A percentile compares a stretch with the other conserved stretches of the same genome.
Evolutionary conservation across 2,113 vertebrate species (phyloP).

Genomic region (Xenus cinereus): DNA sequence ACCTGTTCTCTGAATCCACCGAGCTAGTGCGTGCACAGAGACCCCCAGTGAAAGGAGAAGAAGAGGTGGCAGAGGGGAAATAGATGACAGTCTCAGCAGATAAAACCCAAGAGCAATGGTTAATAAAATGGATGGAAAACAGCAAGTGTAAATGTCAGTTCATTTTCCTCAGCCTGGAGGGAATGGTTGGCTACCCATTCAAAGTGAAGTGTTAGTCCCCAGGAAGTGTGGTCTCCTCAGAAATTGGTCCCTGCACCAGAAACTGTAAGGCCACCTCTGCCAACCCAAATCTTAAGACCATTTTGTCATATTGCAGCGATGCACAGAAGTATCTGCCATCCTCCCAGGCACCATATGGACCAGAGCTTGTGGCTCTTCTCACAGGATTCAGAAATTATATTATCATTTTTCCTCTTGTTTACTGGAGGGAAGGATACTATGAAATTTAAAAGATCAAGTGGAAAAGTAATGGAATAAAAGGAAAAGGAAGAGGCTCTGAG

Average conservation of each 20-base stretch:
- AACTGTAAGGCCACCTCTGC: neutral
- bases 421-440: neutral
- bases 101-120: neutral
- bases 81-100: neutral
- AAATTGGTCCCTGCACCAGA: neutral
- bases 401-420: neutral
- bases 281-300: neutral
- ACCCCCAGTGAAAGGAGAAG: neutral
- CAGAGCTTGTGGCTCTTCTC: neutral
- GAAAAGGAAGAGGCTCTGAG: neutral
- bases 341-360: conserved; percentile 8
- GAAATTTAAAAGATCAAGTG: neutral
- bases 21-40: neutral
- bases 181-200: neutral
- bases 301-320: neutral
- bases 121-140: neutral
- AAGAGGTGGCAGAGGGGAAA: neutral
- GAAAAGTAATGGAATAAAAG: neutral
- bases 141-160: neutral
- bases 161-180: neutral
- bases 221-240: neutral
- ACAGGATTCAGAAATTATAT: neutral
- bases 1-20: neutral
- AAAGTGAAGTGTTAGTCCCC: neutral
- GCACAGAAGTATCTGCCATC: neutral